Conservation (phyloP, 2,888 invertebrate genomes). For the Caenorhabditis wallacei region DNA sequence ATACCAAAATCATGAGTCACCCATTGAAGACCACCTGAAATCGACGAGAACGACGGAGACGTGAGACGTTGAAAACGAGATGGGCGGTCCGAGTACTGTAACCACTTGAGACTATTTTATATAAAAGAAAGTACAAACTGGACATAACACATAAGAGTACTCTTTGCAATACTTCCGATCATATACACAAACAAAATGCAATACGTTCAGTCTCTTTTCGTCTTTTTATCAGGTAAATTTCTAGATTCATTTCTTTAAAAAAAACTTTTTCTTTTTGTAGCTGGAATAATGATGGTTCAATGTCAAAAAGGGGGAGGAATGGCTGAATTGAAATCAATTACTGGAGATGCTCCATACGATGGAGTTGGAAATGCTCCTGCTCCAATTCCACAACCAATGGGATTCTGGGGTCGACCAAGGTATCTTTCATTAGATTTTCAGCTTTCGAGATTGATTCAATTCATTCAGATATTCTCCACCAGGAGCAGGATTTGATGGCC, state of each 20-base stretch:
- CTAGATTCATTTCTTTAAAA: background rate
- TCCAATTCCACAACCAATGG: constrained; percentile 72
- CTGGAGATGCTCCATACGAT: constrained; percentile 71
- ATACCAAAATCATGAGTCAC: constrained; percentile 49
- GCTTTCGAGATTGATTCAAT: background rate
- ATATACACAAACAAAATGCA: constrained; percentile 29
- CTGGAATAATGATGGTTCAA: constrained; percentile 31
- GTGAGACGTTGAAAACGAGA: constrained; percentile 14
- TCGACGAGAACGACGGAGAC: constrained; percentile 38
- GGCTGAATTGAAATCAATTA: constrained; percentile 74
- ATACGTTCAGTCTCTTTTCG: constrained; percentile 28
- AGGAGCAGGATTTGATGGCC: constrained; percentile 50
- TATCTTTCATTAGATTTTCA: background rate
- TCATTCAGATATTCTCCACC: constrained; percentile 63
- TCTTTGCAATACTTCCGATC: constrained; percentile 15
- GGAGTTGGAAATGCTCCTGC: constrained; percentile 75
- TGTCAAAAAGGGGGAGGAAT: constrained; percentile 68
- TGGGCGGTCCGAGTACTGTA: constrained; percentile 63
- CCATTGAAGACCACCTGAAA: constrained; percentile 48
- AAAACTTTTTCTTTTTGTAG: constrained; percentile 1
- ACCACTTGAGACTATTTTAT: constrained; percentile 63
- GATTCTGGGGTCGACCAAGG: constrained; percentile 75
- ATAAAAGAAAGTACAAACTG: constrained; percentile 57
- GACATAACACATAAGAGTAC: constrained; percentile 36
- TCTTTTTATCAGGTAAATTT: constrained; percentile 43